Evolutionary conservation across 2,113 vertebrate genomes (phyloP), one percentile per base, ranked within the genome.

Genomic region (Myanophis thanlyinensis): DNA sequence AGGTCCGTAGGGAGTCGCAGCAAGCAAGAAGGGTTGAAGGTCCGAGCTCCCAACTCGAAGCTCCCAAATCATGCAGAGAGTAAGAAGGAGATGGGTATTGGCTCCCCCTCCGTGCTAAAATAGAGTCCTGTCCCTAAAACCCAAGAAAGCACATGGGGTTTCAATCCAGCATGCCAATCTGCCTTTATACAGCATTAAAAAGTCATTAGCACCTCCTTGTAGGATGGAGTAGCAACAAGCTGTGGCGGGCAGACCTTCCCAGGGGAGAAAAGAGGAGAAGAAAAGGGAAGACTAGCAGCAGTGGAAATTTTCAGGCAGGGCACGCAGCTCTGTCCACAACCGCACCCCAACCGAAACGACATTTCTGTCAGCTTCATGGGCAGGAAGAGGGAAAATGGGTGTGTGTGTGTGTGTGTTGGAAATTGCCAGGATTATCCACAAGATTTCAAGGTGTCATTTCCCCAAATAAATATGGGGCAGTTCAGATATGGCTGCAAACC

Each of bases 161-260:
- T 48, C 20, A 44, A 49, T 56, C 53, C 18, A 51, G 23, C 25
- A 10, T 2, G 51, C 49, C 59, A 40, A 88, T 87, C 93, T 44
- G 88, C 91, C 44, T 48, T 47, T 49, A 73, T 48, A n/a, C 49
- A 20, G 73, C n/a, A 86, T 73, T 94, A 91, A 93, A 89, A 91
- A 94, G 92, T 86, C 92, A 91, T 94, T 80, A 94, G 73, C 92
- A 56, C 92, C 56, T 93, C 47, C 54, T 85, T 1, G 48, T 44
- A 35, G 27, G 49, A 52, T 13, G 18, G 84, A 93, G 56, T 91
- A 48, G 90, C 48, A 18, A 7, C 47, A 3, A 25, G 3, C 25
- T 27, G n/a, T 10, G 0, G 48, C 1, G 20, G 27, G 51, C 53
- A 91, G 44, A 5, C 48, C 86, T 80, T 85, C 67, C 44, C 91